Conservation (phyloP, 2,113 vertebrate species). For the Indicator indicator region DNA sequence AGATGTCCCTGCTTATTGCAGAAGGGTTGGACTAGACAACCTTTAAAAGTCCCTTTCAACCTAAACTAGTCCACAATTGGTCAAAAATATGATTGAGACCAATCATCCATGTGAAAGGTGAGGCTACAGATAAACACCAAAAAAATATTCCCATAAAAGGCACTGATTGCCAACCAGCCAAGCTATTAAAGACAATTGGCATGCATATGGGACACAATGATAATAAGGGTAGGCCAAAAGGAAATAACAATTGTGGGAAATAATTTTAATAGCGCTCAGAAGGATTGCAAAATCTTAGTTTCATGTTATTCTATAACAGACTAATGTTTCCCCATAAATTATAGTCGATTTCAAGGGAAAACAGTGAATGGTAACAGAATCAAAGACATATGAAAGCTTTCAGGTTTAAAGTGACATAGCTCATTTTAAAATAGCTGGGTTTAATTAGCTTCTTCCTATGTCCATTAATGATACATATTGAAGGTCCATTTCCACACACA, state of each 20-base stretch:
- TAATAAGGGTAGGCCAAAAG: background rate
- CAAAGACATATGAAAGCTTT: background rate
- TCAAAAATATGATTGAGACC: background rate
- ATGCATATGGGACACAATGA: background rate
- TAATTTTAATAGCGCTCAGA: conserved; percentile 20
- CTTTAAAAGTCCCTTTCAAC: too few species aligned
- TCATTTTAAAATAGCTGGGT: background rate
- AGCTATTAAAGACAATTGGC: background rate
- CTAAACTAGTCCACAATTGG: too few species aligned
- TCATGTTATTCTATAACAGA: background rate
- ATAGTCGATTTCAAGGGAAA: conserved; percentile 30
- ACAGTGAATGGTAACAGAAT: background rate
- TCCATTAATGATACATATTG: background rate
- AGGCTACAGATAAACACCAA: background rate
- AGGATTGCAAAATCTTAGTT: conserved; percentile 26
- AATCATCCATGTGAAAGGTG: background rate
- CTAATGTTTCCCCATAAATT: conserved; percentile 6
- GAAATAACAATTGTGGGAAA: conserved; percentile 42
- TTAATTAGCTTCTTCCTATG: background rate
- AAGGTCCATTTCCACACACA: background rate
- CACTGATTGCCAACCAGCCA: background rate
- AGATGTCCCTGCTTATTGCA: too few species aligned
- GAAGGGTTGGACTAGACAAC: too few species aligned
- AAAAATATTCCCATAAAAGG: background rate
- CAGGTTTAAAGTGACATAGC: background rate